phyloP scores from a whole-genome alignment of 2,888 invertebrate species.

The Agrochola litura region DNA sequence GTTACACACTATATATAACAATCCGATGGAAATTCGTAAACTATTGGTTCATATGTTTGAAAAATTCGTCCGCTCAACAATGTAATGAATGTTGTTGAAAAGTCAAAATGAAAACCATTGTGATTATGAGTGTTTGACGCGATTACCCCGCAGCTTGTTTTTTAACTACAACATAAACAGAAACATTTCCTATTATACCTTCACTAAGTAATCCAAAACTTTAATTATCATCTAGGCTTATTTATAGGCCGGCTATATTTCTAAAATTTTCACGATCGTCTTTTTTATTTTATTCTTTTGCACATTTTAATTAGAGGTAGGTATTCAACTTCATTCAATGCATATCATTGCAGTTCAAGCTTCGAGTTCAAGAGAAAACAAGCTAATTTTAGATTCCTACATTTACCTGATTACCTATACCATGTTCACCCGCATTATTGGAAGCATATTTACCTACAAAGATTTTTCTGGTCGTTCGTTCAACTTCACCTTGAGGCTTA shows the following conservation, averaged over 20 bases:
- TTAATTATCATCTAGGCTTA: neutral
- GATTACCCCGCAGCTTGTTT: too few relatives aligned
- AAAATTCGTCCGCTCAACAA: too few relatives aligned
- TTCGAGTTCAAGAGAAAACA: constrained; percentile 19
- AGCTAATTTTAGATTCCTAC: constrained; percentile 39
- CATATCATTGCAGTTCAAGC: constrained; percentile 26
- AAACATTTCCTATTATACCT: neutral
- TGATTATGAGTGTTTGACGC: too few relatives aligned
- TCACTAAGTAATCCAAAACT: neutral
- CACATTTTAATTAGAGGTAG: neutral
- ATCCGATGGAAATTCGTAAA: too few relatives aligned
- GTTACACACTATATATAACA: too few relatives aligned
- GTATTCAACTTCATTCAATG: neutral
- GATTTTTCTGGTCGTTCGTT: neutral
- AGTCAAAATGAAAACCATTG: too few relatives aligned
- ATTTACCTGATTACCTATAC: constrained; percentile 13
- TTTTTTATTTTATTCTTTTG: too few relatives aligned
- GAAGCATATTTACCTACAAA: constrained; percentile 9
- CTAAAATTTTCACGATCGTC: neutral
- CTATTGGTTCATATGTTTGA: too few relatives aligned
- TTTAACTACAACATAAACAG: neutral
- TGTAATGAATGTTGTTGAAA: too few relatives aligned
- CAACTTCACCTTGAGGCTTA: neutral
- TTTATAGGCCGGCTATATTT: too few relatives aligned
- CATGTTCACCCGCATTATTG: constrained; percentile 43